Base-by-base conservation (phyloP, 2,113 vertebrate species). In the Pluvianellus socialis region DNA sequence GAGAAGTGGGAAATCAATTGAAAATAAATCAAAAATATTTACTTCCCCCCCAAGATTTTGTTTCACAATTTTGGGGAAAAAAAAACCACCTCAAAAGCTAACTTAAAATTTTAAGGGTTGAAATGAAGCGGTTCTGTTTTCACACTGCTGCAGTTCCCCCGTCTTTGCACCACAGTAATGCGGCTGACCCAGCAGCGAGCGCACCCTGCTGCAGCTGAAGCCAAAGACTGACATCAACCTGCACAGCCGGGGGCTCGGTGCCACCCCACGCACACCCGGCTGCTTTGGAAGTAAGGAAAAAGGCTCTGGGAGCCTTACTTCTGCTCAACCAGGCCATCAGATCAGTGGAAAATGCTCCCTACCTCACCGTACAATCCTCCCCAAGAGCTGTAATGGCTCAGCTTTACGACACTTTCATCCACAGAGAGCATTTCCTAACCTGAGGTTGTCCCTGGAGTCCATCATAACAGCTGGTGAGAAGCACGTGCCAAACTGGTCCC, bases 171-270 rank as follows among this genome's bases (percentile, higher is more conserved):
- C 35, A 6, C 12, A 11, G 18, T 5, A 17, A 7, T 0, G 76
- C 47, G 71, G 73, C 62, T 66, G 72, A 11, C 18, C 2, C 71
- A 35, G 52, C 56, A 74, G 65, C 30, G 2, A 10, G 13, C 42
- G 22, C 22, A 21, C 11, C 3, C 19, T n/a, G 52, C 28, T 3
- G 3, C 74, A 23, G 17, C 38, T 38, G 56, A 33, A 33, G 32
- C 6, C 65, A 20, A 32, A 12, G 33, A 11, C 14, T 9, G 7
- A 5, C 6, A 35, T 17, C 35, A 49, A 0, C 20, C 61, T 30
- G 28, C 28, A 13, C 32, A 6, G 18, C 28, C 11, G 0, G 33
- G n/a, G n/a, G 4, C 38, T 65, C 1, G 0, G 3, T 33, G 61
- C 12, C 75, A 71, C 71, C 30, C 32, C 28, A 11, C 0, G 4